Evolutionary conservation across 2,113 vertebrate genomes (phyloP), one percentile per base, ranked within the genome.

Genomic region (Phalacrocorax pelagicus): DNA sequence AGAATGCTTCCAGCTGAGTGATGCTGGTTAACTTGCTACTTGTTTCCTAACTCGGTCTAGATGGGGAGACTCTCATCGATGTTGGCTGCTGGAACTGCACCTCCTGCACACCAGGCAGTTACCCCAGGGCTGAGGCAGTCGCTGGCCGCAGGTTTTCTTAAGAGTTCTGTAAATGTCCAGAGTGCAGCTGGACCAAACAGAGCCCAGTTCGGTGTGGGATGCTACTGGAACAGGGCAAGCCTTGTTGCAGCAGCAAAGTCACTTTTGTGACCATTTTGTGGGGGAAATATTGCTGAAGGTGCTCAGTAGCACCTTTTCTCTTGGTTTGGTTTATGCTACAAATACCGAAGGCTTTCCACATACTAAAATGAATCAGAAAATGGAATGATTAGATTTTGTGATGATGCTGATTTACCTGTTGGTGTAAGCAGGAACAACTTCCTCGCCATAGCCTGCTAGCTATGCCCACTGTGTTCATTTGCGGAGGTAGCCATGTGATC

Each of bases 351-450:
- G 5, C 27, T n/a, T 88, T 7, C 46, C 51, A 14, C 47, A 3
- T 42, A 2, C 15, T 26, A 3, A 20, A 83, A 24, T 20, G 0
- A 34, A 46, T 38, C 44, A 8, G 63, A 52, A 65, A 67, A 27
- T 11, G 1, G 34, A 55, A 32, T 54, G 0, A 0, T 16, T 29
- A 2, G 15, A 10, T 88, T 22, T 51, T 18, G 5, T 2, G 1
- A 20, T 29, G 4, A 7, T 15, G 27, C 70, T 46, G 30, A 17
- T 36, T 61, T 46, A 26, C 51, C 51, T n/a, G 1, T 38, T 15
- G 67, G 26, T 52, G 11, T 8, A 21, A 34, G 58, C 5, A 9
- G 54, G 83, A 66, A 51, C 67, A n/a, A 5, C 20, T 29, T 87
- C 57, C 69, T 61, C 5, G 29, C 82, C 11, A 0, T 19, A 12